These are phyloP conservation scores for Vannuccia rotundouncinata DNA, from an alignment of 2,888 invertebrate genomes.

Conservation along the genomic window DNA sequence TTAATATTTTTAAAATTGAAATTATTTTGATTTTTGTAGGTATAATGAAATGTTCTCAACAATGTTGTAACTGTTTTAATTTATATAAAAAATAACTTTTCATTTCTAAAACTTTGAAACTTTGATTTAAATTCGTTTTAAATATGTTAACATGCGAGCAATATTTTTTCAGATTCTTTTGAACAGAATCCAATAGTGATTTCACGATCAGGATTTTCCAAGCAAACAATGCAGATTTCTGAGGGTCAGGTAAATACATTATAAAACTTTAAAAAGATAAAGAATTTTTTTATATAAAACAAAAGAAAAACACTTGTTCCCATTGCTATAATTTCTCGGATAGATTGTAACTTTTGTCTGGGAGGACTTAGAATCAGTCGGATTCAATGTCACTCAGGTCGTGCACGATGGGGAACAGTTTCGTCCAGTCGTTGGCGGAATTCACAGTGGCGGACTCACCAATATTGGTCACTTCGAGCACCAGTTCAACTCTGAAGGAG, in stretches of 20 bases:
- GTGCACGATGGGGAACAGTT: conserved; percentile 53
- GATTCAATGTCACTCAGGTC: conserved; percentile 47
- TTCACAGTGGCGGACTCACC: conserved; percentile 44
- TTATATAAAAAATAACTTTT: too few relatives aligned
- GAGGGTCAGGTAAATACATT: conserved; percentile 54
- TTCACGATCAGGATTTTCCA: conserved; percentile 46
- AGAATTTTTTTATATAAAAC: conserved; percentile 18
- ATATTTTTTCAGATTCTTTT: conserved; percentile 4
- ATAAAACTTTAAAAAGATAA: too few relatives aligned
- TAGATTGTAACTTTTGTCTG: conserved; percentile 44
- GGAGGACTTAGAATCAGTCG: conserved; percentile 41
- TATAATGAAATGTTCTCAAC: too few relatives aligned
- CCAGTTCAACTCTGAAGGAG: conserved; percentile 53
- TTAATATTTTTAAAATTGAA: too few relatives aligned
- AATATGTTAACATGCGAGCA: too few relatives aligned
- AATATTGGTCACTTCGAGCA: conserved; percentile 47
- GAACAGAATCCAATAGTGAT: conserved; percentile 3
- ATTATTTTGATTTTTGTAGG: too few relatives aligned
- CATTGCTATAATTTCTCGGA: too few relatives aligned
- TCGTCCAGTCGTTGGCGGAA: conserved; percentile 53
- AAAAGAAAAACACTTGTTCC: too few relatives aligned
- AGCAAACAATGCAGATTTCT: conserved; percentile 49
- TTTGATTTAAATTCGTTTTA: too few relatives aligned
- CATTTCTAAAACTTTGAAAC: too few relatives aligned
- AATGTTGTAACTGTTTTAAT: too few relatives aligned